Evolutionary conservation across 1,140 invertebrate genomes (phyloP), one percentile per base, ranked within the genome.

Genomic region (Maniola jurtina): DNA sequence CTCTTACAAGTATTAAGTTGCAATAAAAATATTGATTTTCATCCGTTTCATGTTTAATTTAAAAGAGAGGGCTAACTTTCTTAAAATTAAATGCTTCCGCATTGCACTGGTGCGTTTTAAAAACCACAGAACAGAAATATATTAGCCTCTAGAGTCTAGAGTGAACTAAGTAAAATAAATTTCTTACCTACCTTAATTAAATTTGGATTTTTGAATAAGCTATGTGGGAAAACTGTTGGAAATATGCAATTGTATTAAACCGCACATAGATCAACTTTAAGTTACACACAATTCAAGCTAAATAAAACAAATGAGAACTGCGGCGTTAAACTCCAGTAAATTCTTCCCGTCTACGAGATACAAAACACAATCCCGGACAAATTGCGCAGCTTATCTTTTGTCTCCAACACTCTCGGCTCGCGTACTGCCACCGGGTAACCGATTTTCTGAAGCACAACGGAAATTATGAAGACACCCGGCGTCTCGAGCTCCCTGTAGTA

Each of bases 321-420:
- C 52, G 55, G 35, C 63, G 64, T 15, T 66, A 71, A 77, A 73
- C 70, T 75, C 62, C 40, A 64, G 59, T 70, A 59, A 71, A 73
- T 68, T 66, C 60, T 56, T 63, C 52, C 34, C 55, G 69, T 64
- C 58, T 72, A 57, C 69, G 70, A 73, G 73, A 77, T 71, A 75
- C 64, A 70, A 70, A 73, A 76, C 72, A 77, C 71, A 74, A 78
- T 80, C 70, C 61, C 65, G 68, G 58, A 78, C 72, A 76, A 73
- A 82, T 74, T 75, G 71, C 68, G 55, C 65, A 72, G 73, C 73
- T 76, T 76, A 73, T 78, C 78, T 82, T 84, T 79, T 81, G 75
- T 81, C 62, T 75, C 72, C 62, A 71, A 76, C 71, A 70, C 70
- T 73, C 68, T 71, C 73, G 66, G 66, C 72, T 78, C 77, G 70